phyloP scores from a whole-genome alignment of 2,797 vertebrate species.

The Dermochelys coriacea region DNA sequence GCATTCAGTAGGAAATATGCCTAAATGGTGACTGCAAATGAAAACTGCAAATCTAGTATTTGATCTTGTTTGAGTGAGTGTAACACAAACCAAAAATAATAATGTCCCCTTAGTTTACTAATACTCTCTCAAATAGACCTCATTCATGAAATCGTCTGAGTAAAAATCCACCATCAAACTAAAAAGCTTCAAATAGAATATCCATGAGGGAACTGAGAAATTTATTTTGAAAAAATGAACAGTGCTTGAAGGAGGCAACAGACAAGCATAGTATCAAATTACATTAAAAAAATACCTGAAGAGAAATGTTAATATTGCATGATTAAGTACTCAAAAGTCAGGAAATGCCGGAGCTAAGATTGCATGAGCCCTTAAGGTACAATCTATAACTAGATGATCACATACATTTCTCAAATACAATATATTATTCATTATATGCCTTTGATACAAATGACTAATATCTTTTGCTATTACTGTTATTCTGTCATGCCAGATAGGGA shows the following conservation, averaged over 20 bases:
- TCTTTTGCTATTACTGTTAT: conserved; percentile 59
- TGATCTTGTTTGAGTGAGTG: neutral
- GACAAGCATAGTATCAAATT: neutral
- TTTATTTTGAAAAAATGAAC: conserved; percentile 22
- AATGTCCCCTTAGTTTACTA: neutral
- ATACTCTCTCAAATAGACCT: accelerated
- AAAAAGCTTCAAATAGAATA: neutral
- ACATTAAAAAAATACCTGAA: conserved; percentile 38
- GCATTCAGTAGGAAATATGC: neutral
- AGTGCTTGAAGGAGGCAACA: conserved; percentile 16
- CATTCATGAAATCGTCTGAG: neutral
- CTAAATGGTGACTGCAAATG: neutral
- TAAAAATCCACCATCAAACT: neutral
- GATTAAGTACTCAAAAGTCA: conserved; percentile 15
- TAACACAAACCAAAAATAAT: conserved; percentile 6
- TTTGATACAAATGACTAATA: conserved; percentile 37
- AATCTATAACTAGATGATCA: neutral
- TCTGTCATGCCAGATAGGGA: neutral
- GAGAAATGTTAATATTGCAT: conserved; percentile 37
- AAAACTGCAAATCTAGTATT: neutral
- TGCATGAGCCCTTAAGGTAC: neutral
- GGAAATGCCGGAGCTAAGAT: conserved; percentile 49
- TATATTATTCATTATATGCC: neutral
- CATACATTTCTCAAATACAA: conserved; percentile 32
- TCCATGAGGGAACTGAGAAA: neutral